Percentiles rank a stretch among this genome's conserved stretches.
Conservation (phyloP, 2,797 vertebrate genomes). For the Otolemur crassicaudatus region DNA sequence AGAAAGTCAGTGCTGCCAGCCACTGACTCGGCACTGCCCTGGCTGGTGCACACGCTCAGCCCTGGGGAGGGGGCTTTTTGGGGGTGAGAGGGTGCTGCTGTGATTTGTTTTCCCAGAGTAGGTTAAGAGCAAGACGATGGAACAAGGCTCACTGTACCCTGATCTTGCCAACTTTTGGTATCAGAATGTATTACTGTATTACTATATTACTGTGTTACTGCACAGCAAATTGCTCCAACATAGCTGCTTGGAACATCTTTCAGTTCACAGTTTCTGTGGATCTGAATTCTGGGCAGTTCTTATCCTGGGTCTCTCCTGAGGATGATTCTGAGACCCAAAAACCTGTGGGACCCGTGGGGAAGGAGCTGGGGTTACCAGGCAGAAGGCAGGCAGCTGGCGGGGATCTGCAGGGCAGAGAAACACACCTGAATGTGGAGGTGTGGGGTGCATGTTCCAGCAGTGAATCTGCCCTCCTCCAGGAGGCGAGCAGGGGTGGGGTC, state of each 20-base stretch:
- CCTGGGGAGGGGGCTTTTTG: too few species aligned
- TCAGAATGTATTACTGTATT: too few species aligned
- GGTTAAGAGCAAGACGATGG: not conserved
- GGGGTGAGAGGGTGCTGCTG: too few species aligned
- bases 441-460: not conserved
- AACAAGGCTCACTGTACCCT: not conserved
- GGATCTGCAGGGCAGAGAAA: too few species aligned
- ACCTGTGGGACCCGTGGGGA: too few species aligned
- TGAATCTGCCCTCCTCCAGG: not conserved
- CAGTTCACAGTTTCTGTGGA: not conserved
- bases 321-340: not conserved
- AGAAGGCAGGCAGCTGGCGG: accelerated
- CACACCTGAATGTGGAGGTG: not conserved
- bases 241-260: not conserved
- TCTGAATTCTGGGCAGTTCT: not conserved
- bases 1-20: not conserved
- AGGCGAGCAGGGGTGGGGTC: too few species aligned
- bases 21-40: accelerated
- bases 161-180: not conserved
- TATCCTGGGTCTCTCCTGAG: not conserved
- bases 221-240: not conserved
- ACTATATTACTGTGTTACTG: not conserved
- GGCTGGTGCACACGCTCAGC: not conserved
- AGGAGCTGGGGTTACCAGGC: accelerated
- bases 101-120: not conserved